Base-by-base conservation (phyloP, 1,140 invertebrate genomes). In the Lepidurus apus region DNA sequence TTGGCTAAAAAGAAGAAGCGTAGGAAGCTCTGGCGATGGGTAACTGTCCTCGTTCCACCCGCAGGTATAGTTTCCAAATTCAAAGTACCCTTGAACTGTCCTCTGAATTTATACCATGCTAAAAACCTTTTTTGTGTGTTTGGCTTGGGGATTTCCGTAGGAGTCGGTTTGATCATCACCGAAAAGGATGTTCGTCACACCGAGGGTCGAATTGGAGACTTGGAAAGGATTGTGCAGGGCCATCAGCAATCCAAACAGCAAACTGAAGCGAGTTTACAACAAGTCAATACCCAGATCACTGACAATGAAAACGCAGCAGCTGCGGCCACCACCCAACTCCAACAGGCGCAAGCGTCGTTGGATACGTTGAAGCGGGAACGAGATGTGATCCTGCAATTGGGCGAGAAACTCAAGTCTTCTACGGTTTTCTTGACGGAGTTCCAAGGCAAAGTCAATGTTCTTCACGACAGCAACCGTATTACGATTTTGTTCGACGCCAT, bases 361-460 rank as follows among this genome's bases (percentile, higher is more conserved):
- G 21, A 77, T 13, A 77, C 24, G 2, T 47, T 47, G 42, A 43
- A 77, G 13, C 24, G 9, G 13, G 75, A 77, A 24, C 26, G 75
- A 47, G 47, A 77, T 13, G 43, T 77, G 9, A 77, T 77, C 42
- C 24, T 77, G 9, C 43, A 77, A 24, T 11, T 77, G 26, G 75
- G 75, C 4, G 47, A 45, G 43, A 77, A 77, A 77, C 75, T 77
- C 17, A 77, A 43, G 75, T 45, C 43, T 21, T 77, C 75, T 13
- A 77, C 26, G 13, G 21, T 47, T 10, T 77, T 77, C 43, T n/a
- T 77, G 8, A 45, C 75, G 24, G 34, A 45, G 42, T 77, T 77
- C 43, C 34, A 77, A n/a, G 75, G 75, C 34, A 77, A 77, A 44
- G 75, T 77, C 42, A n/a, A 77, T 17, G 75, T 77, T 45, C 17